A percentile compares a stretch with the other conserved stretches of the same genome.
Evolutionary conservation across 1,140 invertebrate genomes (phyloP).

Genomic region (Halesus radiatus): DNA sequence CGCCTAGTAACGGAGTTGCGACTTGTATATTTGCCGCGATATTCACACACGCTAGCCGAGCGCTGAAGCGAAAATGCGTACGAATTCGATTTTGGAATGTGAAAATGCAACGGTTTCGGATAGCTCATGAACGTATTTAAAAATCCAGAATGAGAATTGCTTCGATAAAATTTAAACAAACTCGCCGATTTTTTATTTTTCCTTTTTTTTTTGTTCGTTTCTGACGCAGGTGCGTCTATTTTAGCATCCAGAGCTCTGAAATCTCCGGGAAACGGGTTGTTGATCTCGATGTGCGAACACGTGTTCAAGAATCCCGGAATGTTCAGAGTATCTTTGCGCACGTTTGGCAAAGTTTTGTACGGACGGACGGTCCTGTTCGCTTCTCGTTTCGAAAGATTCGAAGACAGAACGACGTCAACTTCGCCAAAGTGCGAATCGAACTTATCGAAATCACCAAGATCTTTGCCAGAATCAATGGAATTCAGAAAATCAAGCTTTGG

Average conservation of each 20-base stretch:
- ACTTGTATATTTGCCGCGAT: background rate
- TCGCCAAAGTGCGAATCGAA: background rate
- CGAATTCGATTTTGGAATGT: constrained; percentile 58
- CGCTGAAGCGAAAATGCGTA: background rate
- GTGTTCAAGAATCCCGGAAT: constrained; percentile 17
- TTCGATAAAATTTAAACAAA: constrained; percentile 59
- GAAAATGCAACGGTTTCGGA: constrained; percentile 64
- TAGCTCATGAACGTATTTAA: constrained; percentile 63
- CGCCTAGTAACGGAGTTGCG: background rate
- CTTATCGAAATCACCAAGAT: background rate
- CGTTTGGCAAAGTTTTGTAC: background rate
- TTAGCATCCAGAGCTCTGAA: background rate
- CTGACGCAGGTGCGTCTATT: background rate
- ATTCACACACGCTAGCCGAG: background rate
- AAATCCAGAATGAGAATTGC: constrained; percentile 65
- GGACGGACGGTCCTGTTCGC: background rate
- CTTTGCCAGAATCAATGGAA: too few species aligned
- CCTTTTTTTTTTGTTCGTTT: background rate
- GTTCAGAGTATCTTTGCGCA: background rate
- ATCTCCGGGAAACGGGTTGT: constrained; percentile 18
- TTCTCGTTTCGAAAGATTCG: background rate
- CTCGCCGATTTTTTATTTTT: constrained; percentile 42
- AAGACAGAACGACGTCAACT: background rate
- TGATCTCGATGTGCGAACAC: background rate
- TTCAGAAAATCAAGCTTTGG: background rate